Evolutionary conservation across 2,888 invertebrate species (phyloP).

Genomic region (Eilema griseolum): DNA sequence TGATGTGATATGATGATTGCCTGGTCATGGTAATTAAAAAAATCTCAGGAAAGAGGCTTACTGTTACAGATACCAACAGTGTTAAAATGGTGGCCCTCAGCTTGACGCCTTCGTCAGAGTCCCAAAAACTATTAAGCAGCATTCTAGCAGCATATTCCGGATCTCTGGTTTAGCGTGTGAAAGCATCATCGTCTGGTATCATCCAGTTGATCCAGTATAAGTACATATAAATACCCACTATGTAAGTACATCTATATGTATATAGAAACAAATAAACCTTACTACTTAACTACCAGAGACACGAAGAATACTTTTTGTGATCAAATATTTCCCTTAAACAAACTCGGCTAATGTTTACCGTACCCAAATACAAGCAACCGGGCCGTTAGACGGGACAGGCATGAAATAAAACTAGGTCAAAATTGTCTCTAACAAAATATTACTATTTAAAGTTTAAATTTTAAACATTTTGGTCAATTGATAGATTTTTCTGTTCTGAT

Average conservation of each 20-base stretch:
- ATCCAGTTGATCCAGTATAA: neutral
- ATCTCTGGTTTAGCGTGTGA: neutral
- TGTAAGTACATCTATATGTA: neutral
- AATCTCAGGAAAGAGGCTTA: too few species aligned
- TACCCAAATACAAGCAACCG: neutral
- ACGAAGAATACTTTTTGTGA: constrained; percentile 1
- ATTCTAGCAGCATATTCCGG: too few species aligned
- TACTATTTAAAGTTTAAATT: neutral
- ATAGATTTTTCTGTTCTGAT: too few species aligned
- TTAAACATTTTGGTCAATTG: too few species aligned
- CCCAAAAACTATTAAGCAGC: too few species aligned
- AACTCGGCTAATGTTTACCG: neutral
- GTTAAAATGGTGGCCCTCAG: too few species aligned
- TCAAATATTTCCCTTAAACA: constrained; percentile 4
- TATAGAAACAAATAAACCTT: neutral
- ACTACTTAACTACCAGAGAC: neutral
- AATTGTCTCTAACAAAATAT: neutral
- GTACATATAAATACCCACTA: too few species aligned
- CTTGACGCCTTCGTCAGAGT: too few species aligned
- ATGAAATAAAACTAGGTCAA: neutral
- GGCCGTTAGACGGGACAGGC: neutral
- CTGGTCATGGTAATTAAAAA: too few species aligned
- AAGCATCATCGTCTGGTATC: neutral
- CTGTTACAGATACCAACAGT: too few species aligned
- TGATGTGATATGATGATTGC: too few species aligned